phyloP scores from a whole-genome alignment of 2,113 vertebrate genomes.

The Channa maculata region DNA sequence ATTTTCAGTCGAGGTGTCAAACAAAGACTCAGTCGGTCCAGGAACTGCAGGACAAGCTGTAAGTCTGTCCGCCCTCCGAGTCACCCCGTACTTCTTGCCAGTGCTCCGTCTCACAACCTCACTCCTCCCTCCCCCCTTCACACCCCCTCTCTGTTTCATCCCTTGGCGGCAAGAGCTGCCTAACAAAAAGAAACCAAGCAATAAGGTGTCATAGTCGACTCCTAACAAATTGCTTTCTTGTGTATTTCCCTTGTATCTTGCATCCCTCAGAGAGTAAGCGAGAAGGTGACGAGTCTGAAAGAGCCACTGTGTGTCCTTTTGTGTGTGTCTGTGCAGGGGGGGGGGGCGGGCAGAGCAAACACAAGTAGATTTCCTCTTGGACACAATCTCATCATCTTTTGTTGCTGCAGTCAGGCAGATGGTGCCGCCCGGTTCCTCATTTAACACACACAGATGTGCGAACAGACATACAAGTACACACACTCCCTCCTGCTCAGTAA shows the following conservation, averaged over 20 bases:
- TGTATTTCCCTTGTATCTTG: slow-evolving; percentile 51
- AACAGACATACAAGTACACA: slow-evolving; percentile 45
- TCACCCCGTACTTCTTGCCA: slow-evolving; percentile 46
- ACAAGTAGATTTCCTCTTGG: slow-evolving; percentile 79
- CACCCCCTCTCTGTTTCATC: slow-evolving; percentile 32
- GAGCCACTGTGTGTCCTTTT: slow-evolving; percentile 32
- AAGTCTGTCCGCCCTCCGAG: slow-evolving; percentile 65
- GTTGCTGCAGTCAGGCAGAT: slow-evolving; percentile 77
- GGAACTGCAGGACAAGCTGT: slow-evolving; percentile 78
- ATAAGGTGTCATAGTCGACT: slow-evolving; percentile 65
- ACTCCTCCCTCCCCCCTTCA: background rate
- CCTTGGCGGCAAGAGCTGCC: slow-evolving; percentile 34
- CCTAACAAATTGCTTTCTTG: slow-evolving; percentile 76
- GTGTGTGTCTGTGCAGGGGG: slow-evolving; percentile 33
- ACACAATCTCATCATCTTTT: slow-evolving; percentile 82
- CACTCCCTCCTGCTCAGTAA: slow-evolving; percentile 50
- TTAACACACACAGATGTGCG: slow-evolving; percentile 54
- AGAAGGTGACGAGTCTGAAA: slow-evolving; percentile 51
- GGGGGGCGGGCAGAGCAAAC: slow-evolving; percentile 66
- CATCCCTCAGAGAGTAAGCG: slow-evolving; percentile 17
- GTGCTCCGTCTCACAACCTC: slow-evolving; percentile 5
- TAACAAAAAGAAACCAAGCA: slow-evolving; percentile 63
- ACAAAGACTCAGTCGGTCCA: slow-evolving; percentile 80
- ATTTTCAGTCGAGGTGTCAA: slow-evolving; percentile 81
- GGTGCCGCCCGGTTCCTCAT: slow-evolving; percentile 66